A percentile compares a stretch with the other conserved stretches of the same genome.
Evolutionary conservation across 2,113 vertebrate genomes (phyloP).

Genomic region (Ictalurus punctatus): DNA sequence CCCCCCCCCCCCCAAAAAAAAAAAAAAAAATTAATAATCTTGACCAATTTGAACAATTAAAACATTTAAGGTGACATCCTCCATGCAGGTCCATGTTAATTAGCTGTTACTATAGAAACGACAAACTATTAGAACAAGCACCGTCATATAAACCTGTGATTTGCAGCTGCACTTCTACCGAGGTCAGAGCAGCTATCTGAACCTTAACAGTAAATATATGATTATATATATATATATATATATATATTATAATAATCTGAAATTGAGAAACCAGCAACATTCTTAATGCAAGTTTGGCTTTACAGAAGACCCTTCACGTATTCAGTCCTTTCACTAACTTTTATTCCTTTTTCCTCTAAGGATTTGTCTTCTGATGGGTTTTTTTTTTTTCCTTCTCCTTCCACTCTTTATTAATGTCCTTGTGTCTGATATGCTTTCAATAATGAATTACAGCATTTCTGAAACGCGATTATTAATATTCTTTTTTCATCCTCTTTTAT

Average conservation of each 20-base stretch:
- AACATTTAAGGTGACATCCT: neutral
- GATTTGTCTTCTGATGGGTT: neutral
- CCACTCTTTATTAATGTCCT: neutral
- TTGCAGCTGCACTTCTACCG: neutral
- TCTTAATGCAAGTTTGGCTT: neutral
- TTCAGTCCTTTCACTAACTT: neutral
- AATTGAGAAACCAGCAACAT: neutral
- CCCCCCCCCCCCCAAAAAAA: too few relatives aligned
- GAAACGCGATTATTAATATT: neutral
- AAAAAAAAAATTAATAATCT: too few relatives aligned
- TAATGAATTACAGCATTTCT: neutral
- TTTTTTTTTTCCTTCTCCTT: neutral
- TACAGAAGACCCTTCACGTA: neutral
- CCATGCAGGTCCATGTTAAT: neutral
- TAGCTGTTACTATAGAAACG: neutral
- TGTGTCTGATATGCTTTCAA: neutral
- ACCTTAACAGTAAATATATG: neutral
- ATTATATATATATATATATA: neutral
- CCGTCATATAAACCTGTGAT: neutral
- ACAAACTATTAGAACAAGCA: neutral
- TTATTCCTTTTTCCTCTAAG: neutral
- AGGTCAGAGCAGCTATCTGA: neutral
- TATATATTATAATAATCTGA: neutral
- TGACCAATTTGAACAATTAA: neutral
- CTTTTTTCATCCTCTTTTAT: neutral